These are phyloP conservation scores for Luffia ferchaultella DNA, from an alignment of 2,888 invertebrate genomes.

Conservation along the genomic window DNA sequence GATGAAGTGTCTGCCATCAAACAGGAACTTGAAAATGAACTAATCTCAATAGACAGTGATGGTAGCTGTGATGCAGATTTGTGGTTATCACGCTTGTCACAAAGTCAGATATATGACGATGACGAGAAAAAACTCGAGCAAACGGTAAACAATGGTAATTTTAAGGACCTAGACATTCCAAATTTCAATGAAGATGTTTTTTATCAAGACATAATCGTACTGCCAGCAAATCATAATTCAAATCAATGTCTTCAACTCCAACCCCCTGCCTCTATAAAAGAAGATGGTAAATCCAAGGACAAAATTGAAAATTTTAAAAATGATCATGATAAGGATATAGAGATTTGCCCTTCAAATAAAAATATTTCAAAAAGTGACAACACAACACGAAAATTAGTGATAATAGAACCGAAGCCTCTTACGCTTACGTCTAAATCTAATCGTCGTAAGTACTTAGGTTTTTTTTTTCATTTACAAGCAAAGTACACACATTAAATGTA, in stretches of 20 bases:
- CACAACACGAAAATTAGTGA: no score
- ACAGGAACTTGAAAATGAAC: slow-evolving; percentile 27
- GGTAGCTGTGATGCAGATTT: slow-evolving; percentile 62
- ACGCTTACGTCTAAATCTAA: no score
- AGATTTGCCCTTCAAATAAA: no score
- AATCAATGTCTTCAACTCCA: slow-evolving; percentile 16
- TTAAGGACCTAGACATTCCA: slow-evolving; percentile 33
- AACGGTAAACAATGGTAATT: slow-evolving; percentile 13
- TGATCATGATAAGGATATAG: no score
- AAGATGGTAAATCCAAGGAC: slow-evolving; percentile 4
- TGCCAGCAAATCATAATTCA: slow-evolving; percentile 17
- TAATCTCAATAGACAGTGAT: slow-evolving; percentile 42
- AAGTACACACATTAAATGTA: no score
- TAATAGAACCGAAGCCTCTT: no score
- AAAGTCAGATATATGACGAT: slow-evolving; percentile 37
- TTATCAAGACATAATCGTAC: slow-evolving; percentile 36
- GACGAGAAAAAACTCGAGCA: slow-evolving; percentile 3
- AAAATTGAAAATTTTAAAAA: no score
- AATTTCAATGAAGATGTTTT: slow-evolving; percentile 36
- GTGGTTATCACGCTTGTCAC: slow-evolving; percentile 61
- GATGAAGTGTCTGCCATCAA: slow-evolving; percentile 19
- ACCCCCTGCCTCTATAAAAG: slow-evolving; percentile 10
- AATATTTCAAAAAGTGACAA: no score
- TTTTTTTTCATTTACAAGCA: no score
- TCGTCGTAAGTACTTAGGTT: no score